phyloP scores from a whole-genome alignment of 2,888 invertebrate genomes.

The Drosophila robusta region DNA sequence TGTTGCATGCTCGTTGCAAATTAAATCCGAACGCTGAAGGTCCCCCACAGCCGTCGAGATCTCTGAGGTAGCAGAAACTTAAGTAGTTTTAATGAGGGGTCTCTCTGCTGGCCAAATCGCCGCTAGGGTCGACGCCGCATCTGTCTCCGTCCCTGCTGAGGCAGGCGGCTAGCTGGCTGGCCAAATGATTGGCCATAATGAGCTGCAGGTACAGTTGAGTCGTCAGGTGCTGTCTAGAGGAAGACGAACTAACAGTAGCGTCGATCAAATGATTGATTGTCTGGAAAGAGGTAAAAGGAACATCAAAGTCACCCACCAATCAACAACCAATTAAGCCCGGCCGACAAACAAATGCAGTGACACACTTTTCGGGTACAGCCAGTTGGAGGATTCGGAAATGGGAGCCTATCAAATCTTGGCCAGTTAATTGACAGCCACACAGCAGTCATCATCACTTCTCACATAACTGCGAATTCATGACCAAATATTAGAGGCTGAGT shows the following conservation, averaged over 20 bases:
- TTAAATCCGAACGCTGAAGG: conserved; percentile 56
- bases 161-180: conserved; percentile 1
- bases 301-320: conserved; percentile 45
- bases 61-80: conserved; percentile 57
- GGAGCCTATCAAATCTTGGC: conserved; percentile 34
- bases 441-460: conserved; percentile 43
- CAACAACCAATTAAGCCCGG: conserved; percentile 58
- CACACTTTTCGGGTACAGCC: conserved; percentile 55
- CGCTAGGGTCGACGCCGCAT: conserved; percentile 43
- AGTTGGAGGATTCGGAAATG: conserved; percentile 44
- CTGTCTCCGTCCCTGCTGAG: conserved; percentile 9
- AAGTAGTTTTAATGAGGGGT: conserved; percentile 75
- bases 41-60: conserved; percentile 11
- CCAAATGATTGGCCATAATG: conserved; percentile 24
- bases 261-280: conserved; percentile 63
- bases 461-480: conserved; percentile 76
- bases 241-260: conserved; percentile 42
- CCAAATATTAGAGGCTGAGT: conserved; percentile 61
- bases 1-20: conserved; percentile 79
- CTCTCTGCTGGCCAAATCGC: conserved; percentile 40
- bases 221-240: conserved; percentile 38
- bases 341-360: conserved; percentile 46
- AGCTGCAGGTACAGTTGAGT: conserved; percentile 51
- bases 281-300: neutral
- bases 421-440: conserved; percentile 54